Evolutionary conservation across 2,113 vertebrate species (phyloP).

Genomic region (Probosciger aterrimus): DNA sequence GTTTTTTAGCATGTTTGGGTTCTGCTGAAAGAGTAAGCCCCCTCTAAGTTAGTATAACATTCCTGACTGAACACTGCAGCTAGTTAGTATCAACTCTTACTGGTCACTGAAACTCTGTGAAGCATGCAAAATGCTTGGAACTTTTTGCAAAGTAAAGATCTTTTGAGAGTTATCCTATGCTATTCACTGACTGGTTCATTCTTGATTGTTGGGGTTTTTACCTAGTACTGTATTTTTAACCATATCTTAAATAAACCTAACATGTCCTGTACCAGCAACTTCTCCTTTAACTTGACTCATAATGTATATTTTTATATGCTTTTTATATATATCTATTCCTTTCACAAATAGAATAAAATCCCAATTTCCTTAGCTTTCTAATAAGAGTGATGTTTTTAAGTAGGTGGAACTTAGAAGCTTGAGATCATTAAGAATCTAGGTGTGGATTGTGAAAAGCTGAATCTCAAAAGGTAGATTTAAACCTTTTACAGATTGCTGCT

Average conservation of each 20-base stretch:
- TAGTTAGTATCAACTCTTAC: not conserved
- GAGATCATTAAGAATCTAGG: not conserved
- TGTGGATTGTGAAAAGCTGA: not conserved
- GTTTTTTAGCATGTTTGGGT: not conserved
- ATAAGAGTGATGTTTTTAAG: not conserved
- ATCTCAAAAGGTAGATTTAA: not conserved
- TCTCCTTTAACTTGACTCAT: not conserved
- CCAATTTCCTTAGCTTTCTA: not conserved
- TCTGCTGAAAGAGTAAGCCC: not conserved
- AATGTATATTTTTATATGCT: not conserved
- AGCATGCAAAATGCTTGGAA: not conserved
- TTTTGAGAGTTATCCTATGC: not conserved
- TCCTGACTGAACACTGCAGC: not conserved
- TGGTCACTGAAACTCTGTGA: fast-evolving
- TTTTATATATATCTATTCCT: not conserved
- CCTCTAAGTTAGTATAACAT: not conserved
- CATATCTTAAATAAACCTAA: not conserved
- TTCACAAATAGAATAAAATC: not conserved
- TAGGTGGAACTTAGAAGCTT: not conserved
- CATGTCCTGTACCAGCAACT: not conserved
- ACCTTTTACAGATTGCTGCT: not conserved
- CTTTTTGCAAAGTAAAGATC: not conserved
- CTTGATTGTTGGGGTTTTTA: not conserved
- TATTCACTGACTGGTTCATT: not conserved
- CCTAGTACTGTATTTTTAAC: not conserved